Conservation (phyloP, 2,113 vertebrate species). For the Cardinalis cardinalis region DNA sequence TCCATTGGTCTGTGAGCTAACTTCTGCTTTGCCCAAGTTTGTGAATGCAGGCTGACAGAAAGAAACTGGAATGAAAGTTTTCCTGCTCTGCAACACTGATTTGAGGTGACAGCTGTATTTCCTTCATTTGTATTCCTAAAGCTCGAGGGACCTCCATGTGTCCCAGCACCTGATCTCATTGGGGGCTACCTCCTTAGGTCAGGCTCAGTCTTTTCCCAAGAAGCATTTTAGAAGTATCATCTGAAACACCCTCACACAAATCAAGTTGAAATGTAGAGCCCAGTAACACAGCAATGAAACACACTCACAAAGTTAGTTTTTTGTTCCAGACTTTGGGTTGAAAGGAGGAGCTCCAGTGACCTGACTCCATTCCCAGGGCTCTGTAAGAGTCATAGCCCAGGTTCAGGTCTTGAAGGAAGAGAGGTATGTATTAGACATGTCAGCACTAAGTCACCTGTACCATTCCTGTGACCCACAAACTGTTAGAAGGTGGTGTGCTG, state of each 20-base stretch:
- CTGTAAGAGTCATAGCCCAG: not conserved
- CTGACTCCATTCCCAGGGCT: not conserved
- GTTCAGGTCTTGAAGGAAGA: not conserved
- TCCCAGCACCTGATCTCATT: not conserved
- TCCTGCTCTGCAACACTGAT: not conserved
- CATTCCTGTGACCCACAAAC: not conserved
- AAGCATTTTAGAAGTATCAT: not conserved
- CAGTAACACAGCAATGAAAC: not conserved
- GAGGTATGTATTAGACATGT: not conserved
- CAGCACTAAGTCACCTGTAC: not conserved
- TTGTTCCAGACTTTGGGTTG: not conserved
- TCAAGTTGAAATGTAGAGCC: not conserved
- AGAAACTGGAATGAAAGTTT: not conserved
- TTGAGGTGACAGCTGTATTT: not conserved
- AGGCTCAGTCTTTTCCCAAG: not conserved
- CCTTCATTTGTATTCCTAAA: not conserved
- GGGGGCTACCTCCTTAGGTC: not conserved
- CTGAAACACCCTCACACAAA: not conserved
- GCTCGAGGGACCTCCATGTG: fast-evolving
- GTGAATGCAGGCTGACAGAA: not conserved
- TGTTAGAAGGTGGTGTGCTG: not conserved
- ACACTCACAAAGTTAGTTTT: not conserved
- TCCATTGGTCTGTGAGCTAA: not conserved
- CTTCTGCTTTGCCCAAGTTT: not conserved
- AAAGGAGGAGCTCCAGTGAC: not conserved